Conservation (phyloP, 2,888 invertebrate genomes). For the Trichogramma evanescens region DNA sequence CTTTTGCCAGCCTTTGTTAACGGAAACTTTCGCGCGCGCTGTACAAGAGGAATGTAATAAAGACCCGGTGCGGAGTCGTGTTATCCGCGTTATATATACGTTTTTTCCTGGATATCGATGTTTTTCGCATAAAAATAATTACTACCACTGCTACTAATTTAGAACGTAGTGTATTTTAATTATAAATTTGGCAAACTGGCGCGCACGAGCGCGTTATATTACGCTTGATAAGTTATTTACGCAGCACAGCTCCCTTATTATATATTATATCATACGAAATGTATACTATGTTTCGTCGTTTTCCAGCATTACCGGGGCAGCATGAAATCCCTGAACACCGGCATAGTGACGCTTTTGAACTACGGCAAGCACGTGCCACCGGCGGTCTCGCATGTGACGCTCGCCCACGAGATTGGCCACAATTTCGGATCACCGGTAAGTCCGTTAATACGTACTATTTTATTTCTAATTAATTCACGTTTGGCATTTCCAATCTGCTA, state of each 20-base stretch:
- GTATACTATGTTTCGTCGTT: conserved; percentile 5
- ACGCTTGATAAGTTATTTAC: no score
- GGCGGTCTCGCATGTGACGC: conserved; percentile 95
- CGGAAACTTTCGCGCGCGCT: no score
- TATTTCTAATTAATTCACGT: no score
- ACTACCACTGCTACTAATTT: not conserved
- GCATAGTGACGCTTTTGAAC: conserved; percentile 94
- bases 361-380: conserved; percentile 97
- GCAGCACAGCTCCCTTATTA: not conserved
- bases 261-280: not conserved
- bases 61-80: no score
- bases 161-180: not conserved
- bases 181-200: not conserved
- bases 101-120: no score
- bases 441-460: conserved; percentile 7
- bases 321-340: conserved; percentile 91
- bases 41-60: no score
- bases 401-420: conserved; percentile 99
- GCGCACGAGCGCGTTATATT: no score
- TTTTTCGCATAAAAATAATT: no score
- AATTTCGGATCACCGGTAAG: conserved; percentile 96
- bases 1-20: no score
- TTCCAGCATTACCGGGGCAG: conserved; percentile 84
- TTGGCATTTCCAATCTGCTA: no score
- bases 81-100: no score